Conservation (phyloP, 2,888 invertebrate genomes). For the Subacronicta megacephala region DNA sequence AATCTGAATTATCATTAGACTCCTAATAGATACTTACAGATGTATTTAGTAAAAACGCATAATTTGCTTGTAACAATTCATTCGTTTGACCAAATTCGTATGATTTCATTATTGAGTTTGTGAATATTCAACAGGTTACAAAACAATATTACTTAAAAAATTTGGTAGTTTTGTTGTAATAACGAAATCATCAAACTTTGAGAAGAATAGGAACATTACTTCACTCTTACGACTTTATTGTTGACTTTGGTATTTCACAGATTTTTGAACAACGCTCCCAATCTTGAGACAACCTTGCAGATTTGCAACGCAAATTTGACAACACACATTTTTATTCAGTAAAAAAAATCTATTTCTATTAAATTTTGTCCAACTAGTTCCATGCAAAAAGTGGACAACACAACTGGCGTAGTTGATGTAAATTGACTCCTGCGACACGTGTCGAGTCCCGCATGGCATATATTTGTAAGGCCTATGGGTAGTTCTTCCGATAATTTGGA, state of each 20-base stretch:
- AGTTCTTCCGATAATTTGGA: too few species aligned
- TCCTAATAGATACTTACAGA: constrained; percentile 26
- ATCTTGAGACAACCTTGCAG: constrained; percentile 39
- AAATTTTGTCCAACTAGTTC: too few species aligned
- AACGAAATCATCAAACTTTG: constrained; percentile 44
- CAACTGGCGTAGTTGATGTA: too few species aligned
- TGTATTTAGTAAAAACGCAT: constrained; percentile 1
- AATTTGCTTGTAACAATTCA: constrained; percentile 19
- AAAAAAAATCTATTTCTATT: constrained; percentile 13
- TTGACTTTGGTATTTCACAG: constrained; percentile 50
- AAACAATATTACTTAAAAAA: constrained; percentile 37
- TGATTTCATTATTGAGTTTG: constrained; percentile 5
- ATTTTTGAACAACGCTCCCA: constrained; percentile 50
- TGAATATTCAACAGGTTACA: constrained; percentile 37
- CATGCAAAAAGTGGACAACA: too few species aligned
- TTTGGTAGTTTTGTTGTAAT: constrained; percentile 36
- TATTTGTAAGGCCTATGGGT: too few species aligned
- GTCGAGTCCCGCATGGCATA: too few species aligned
- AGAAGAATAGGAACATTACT: constrained; percentile 51
- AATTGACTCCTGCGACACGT: too few species aligned
- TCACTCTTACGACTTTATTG: constrained; percentile 50
- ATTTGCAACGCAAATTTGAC: constrained; percentile 26
- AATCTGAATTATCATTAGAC: constrained; percentile 37
- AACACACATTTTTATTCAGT: constrained; percentile 10
- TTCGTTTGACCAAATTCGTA: constrained; percentile 9